Evolutionary conservation across 1,140 invertebrate species (phyloP).

Genomic region (Hetaerina americana): DNA sequence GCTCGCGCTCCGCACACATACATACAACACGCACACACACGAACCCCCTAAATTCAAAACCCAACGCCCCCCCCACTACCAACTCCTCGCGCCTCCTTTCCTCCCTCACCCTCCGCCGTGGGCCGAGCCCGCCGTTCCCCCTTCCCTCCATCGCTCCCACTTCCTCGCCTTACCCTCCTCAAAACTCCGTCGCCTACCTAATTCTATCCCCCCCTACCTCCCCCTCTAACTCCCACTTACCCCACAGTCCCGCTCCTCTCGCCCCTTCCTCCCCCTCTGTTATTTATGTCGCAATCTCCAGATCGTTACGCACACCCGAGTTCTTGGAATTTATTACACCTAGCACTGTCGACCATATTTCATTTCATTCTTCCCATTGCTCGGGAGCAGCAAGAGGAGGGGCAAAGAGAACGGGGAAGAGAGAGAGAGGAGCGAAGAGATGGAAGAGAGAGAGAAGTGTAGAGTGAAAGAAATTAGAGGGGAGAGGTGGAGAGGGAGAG

Average conservation of each 20-base stretch:
- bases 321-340: neutral
- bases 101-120: no score
- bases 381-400: neutral
- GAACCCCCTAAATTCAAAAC: no score
- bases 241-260: neutral
- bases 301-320: neutral
- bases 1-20: no score
- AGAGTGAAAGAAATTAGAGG: neutral
- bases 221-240: neutral
- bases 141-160: no score
- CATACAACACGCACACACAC: no score
- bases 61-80: no score
- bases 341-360: neutral
- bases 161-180: neutral
- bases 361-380: neutral
- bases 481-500: neutral
- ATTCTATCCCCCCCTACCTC: neutral
- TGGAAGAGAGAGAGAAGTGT: neutral
- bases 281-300: neutral
- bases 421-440: neutral
- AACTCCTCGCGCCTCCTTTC: no score
- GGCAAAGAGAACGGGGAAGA: neutral
- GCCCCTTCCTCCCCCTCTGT: neutral
- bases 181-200: neutral
- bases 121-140: no score